These are phyloP conservation scores for Leptopilina drosophilae DNA, from an alignment of 2,888 invertebrate species.

Conservation along the genomic window DNA sequence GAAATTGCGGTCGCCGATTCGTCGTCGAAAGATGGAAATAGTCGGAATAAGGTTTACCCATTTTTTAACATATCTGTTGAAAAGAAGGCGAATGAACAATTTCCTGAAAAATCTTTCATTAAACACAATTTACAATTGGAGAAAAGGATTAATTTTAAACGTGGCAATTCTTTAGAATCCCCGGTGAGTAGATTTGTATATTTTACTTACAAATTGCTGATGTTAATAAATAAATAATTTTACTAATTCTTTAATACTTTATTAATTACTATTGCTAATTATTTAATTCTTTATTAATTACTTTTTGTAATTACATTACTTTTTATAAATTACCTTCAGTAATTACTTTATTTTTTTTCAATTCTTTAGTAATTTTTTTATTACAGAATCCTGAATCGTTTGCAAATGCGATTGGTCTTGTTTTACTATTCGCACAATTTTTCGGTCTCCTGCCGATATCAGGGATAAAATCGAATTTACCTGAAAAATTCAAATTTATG, in stretches of 20 bases:
- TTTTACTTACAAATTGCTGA: not conserved
- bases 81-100: not conserved
- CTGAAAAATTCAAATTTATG: constrained; percentile 62
- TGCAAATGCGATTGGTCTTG: constrained; percentile 67
- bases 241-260: not conserved
- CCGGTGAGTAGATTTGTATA: not conserved
- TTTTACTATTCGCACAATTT: constrained; percentile 69
- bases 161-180: not conserved
- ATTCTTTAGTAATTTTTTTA: constrained; percentile 3
- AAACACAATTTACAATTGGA: not conserved
- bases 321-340: too few relatives aligned
- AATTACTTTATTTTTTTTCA: not conserved
- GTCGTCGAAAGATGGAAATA: not conserved
- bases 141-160: not conserved
- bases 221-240: not conserved
- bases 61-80: not conserved
- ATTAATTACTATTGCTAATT: not conserved
- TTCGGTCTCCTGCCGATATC: constrained; percentile 72
- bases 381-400: constrained; percentile 69
- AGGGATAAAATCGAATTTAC: constrained; percentile 62
- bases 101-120: not conserved
- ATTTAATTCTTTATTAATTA: too few relatives aligned
- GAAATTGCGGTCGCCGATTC: not conserved
- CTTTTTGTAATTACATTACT: too few relatives aligned
- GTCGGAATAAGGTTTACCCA: not conserved